Evolutionary conservation across 1,140 invertebrate species (phyloP).

Genomic region (Argopecten irradians): DNA sequence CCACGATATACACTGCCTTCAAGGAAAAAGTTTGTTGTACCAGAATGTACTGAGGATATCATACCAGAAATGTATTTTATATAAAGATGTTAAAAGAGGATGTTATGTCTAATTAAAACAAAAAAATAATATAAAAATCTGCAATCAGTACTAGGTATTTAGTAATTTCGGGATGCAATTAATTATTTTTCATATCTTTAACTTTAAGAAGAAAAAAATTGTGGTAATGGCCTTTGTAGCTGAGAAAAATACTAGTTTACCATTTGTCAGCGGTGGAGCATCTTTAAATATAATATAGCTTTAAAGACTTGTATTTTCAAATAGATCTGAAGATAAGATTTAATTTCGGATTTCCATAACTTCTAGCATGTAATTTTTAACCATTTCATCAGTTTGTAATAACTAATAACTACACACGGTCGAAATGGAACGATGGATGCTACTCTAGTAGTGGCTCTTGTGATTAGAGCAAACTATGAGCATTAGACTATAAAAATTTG

Average conservation of each 20-base stretch:
- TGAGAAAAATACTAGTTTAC: no score
- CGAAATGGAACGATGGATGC: not conserved
- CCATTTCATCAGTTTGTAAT: not conserved
- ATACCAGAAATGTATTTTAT: not conserved
- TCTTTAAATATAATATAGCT: no score
- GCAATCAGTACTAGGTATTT: no score
- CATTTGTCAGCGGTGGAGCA: no score
- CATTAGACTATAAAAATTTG: not conserved
- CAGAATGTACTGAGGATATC: slow-evolving; percentile 13
- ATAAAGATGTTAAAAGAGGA: slow-evolving; percentile 21
- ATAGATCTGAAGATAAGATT: not conserved
- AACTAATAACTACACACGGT: no score
- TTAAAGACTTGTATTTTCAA: not conserved
- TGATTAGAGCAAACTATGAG: no score
- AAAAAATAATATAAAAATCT: no score
- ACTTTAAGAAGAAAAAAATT: no score
- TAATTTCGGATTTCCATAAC: not conserved
- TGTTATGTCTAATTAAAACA: not conserved
- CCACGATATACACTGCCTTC: slow-evolving; percentile 24
- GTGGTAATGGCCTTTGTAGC: no score
- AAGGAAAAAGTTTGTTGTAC: slow-evolving; percentile 35
- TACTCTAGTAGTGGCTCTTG: not conserved
- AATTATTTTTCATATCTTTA: no score
- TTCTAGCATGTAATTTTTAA: not conserved
- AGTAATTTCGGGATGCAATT: no score